Percentiles rank a stretch among this genome's conserved stretches.
These are phyloP conservation scores for Netelia virgata DNA, from an alignment of 2,888 invertebrate genomes.

Conservation along the genomic window DNA sequence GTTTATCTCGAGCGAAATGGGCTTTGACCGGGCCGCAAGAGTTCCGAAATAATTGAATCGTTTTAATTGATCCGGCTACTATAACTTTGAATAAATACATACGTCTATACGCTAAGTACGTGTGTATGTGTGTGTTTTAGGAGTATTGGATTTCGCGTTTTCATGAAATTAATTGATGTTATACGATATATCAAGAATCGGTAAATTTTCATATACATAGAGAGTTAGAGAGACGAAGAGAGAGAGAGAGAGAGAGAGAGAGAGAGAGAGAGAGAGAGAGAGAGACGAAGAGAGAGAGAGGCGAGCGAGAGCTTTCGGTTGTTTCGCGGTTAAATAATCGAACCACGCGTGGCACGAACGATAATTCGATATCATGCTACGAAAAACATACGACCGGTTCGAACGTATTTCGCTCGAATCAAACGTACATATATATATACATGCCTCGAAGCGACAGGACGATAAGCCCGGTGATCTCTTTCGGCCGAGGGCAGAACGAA, in stretches of 20 bases:
- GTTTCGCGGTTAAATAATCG: constrained; percentile 10
- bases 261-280: no score
- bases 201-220: not conserved
- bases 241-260: not conserved
- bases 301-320: not conserved
- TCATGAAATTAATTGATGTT: constrained; percentile 24
- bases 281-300: no score
- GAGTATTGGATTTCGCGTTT: not conserved
- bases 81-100: not conserved
- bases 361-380: constrained; percentile 2
- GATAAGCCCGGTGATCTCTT: constrained; percentile 1
- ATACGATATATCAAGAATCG: not conserved
- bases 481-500: not conserved
- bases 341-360: not conserved
- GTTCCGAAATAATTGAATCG: not conserved
- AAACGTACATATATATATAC: not conserved
- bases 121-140: not conserved
- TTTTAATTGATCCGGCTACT: constrained; percentile 15
- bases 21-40: constrained; percentile 5
- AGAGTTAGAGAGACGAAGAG: no score
- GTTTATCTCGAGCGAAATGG: not conserved
- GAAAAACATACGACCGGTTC: not conserved
- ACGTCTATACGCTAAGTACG: not conserved
- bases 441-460: not conserved
- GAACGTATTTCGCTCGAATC: not conserved